These are phyloP conservation scores for Epizoanthus ramosus DNA, from an alignment of 92 coral and sea anemone genomes.

Conservation along the genomic window DNA sequence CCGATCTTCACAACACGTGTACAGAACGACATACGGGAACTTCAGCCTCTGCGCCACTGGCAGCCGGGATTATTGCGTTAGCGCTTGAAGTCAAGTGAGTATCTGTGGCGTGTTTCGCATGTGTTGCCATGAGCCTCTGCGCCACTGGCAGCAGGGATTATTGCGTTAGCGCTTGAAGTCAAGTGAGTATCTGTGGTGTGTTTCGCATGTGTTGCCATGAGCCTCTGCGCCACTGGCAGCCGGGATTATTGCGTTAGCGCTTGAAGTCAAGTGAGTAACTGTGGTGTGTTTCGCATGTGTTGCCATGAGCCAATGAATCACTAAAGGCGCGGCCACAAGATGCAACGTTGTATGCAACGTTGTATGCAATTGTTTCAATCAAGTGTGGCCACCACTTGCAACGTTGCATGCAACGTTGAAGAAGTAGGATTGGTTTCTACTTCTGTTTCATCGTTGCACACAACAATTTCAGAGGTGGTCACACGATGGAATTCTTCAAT, in stretches of 20 bases:
- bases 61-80: constrained; percentile 96
- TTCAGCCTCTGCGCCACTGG: constrained; percentile 99
- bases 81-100: constrained; percentile 97
- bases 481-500: too few relatives aligned
- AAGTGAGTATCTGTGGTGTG: constrained; percentile 67
- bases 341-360: too few relatives aligned
- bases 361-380: too few relatives aligned
- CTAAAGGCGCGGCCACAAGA: too few relatives aligned
- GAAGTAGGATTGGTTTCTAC: too few relatives aligned
- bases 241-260: constrained; percentile 93
- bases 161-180: constrained; percentile 94
- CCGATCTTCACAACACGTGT: constrained; percentile 90
- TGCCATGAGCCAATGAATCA: constrained; percentile 52
- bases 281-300: neutral
- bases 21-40: constrained; percentile 98
- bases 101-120: neutral
- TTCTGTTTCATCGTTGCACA: too few relatives aligned
- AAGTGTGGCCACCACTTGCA: too few relatives aligned
- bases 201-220: too few relatives aligned
- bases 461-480: too few relatives aligned
- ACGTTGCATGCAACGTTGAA: too few relatives aligned
- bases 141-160: constrained; percentile 96
- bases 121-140: constrained; percentile 69
- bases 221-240: constrained; percentile 99
- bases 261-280: constrained; percentile 88